Conservation (phyloP, 2,797 vertebrate species). For the Enteromius viviparus region DNA sequence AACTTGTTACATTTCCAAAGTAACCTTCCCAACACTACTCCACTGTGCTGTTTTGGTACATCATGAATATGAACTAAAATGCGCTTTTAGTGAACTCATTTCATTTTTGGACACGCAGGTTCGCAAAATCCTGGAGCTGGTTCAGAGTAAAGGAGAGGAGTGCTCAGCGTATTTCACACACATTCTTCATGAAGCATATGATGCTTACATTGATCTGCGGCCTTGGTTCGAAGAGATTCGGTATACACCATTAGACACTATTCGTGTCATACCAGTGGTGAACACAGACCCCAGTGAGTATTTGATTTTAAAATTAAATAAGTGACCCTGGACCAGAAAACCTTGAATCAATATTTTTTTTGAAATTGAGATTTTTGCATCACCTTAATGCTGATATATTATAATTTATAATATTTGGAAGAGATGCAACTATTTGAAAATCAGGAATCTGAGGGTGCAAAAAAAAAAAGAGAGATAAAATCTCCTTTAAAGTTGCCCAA, state of each 20-base stretch:
- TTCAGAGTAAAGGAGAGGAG: slow-evolving; percentile 93
- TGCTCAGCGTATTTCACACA: slow-evolving; percentile 85
- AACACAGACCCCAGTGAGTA: slow-evolving; percentile 92
- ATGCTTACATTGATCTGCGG: slow-evolving; percentile 88
- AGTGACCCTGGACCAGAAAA: too few relatives aligned
- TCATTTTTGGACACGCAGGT: slow-evolving; percentile 74
- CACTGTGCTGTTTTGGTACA: too few relatives aligned
- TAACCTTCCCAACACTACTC: too few relatives aligned
- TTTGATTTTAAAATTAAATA: not conserved
- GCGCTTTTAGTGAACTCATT: not conserved
- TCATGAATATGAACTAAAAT: too few relatives aligned
- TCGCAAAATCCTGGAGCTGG: slow-evolving; percentile 89
- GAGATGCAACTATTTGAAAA: too few relatives aligned
- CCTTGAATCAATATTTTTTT: too few relatives aligned
- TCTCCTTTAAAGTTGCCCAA: too few relatives aligned
- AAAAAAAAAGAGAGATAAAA: too few relatives aligned
- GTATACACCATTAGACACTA: slow-evolving; percentile 77
- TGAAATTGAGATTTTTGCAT: too few relatives aligned
- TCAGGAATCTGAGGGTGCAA: not conserved
- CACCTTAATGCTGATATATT: too few relatives aligned
- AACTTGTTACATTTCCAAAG: too few relatives aligned
- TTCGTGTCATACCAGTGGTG: slow-evolving; percentile 76
- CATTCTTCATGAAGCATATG: slow-evolving; percentile 83
- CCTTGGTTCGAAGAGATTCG: slow-evolving; percentile 86
- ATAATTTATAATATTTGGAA: too few relatives aligned